These are phyloP conservation scores for Punctoribates punctum DNA, from an alignment of 2,888 invertebrate genomes.

Conservation along the genomic window DNA sequence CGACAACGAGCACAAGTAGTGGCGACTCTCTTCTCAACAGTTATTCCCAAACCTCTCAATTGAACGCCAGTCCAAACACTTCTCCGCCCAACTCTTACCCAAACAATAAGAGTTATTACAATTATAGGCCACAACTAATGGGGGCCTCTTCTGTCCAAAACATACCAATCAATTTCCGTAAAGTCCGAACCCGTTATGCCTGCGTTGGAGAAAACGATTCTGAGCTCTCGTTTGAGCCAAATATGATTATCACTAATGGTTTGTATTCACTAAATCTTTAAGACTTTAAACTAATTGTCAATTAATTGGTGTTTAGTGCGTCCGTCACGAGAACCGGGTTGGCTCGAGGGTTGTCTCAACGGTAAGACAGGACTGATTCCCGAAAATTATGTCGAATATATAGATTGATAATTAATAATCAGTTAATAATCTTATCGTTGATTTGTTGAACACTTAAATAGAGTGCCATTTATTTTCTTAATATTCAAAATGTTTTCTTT, in stretches of 20 bases:
- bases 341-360: conserved; percentile 91
- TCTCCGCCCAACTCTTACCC: background rate
- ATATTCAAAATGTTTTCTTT: background rate
- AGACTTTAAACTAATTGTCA: too few relatives aligned
- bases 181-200: conserved; percentile 86
- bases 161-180: conserved; percentile 17
- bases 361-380: conserved; percentile 90
- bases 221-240: conserved; percentile 95
- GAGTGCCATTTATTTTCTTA: conserved; percentile 19
- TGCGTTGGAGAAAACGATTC: conserved; percentile 95
- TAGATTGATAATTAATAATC: conserved; percentile 59
- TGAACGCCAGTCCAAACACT: background rate
- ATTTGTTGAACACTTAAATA: conserved; percentile 17
- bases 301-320: conserved; percentile 62
- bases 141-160: conserved; percentile 9
- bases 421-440: conserved; percentile 48
- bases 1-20: conserved; percentile 20
- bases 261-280: conserved; percentile 51
- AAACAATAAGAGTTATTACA: background rate
- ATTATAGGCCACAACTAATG: conserved; percentile 23
- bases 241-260: conserved; percentile 97
- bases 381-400: conserved; percentile 86
- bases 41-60: background rate
- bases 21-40: background rate
- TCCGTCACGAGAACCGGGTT: conserved; percentile 89